Evolutionary conservation across 2,888 invertebrate species (phyloP).

Genomic region (Cacoxenus indagator): DNA sequence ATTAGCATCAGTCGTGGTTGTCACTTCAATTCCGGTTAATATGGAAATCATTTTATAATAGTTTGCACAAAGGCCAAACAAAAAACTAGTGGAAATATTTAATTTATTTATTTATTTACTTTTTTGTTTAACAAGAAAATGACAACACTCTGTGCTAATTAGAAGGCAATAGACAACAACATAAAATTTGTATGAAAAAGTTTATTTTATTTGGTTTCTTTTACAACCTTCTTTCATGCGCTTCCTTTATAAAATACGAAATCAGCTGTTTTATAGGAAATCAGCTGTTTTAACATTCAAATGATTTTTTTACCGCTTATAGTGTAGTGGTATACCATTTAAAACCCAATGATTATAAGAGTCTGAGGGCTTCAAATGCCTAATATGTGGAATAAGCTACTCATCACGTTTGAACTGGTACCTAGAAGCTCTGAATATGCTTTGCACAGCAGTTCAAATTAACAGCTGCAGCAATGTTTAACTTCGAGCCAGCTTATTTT

Average conservation of each 20-base stretch:
- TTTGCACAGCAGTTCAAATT: too few relatives aligned
- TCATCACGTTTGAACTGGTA: too few relatives aligned
- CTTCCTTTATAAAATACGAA: background rate
- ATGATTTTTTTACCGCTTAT: too few relatives aligned
- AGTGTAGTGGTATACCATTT: too few relatives aligned
- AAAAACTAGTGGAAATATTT: background rate
- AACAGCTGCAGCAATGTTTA: too few relatives aligned
- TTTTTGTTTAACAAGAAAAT: background rate
- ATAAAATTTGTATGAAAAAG: background rate
- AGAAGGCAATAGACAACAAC: background rate
- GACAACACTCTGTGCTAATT: slow-evolving; percentile 6
- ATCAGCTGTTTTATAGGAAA: background rate
- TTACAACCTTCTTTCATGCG: too few relatives aligned
- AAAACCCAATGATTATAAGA: too few relatives aligned
- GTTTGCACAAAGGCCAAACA: background rate
- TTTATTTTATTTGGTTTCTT: background rate
- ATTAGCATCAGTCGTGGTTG: background rate
- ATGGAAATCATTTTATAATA: slow-evolving; percentile 7
- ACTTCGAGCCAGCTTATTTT: too few relatives aligned
- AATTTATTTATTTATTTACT: background rate
- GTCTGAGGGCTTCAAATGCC: too few relatives aligned
- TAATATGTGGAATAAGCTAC: too few relatives aligned
- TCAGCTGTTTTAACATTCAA: too few relatives aligned
- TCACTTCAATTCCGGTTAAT: slow-evolving; percentile 9
- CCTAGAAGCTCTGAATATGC: too few relatives aligned